Base-by-base conservation (phyloP, 2,113 vertebrate species). In the Australoheros scitulus region DNA sequence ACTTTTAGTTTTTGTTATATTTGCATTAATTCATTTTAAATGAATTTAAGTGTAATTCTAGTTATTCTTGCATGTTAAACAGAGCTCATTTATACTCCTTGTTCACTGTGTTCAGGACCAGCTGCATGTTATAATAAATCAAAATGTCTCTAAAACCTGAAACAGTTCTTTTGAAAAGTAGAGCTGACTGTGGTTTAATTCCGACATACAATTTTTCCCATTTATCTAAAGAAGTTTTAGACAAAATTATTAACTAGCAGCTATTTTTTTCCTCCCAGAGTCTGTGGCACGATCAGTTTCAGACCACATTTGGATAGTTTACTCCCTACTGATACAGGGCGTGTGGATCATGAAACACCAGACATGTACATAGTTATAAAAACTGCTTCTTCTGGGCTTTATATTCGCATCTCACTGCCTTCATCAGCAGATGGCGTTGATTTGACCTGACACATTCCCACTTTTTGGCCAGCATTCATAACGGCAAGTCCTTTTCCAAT, bases 381-480 rank as follows among this genome's bases (percentile, higher is more conserved):
- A 72, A 32, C 11, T 52, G 50, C 68, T 34, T 57, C 11, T 7
- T 57, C 55, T 57, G 55, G 55, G 55, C 55, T 57, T 72, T 34
- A 38, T 50, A 50, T 17, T 50, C 47, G 17, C 68, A 52, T 70
- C 11, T 55, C 15, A 29, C 18, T 55, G 47, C 47, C 68, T 72
- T 72, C 47, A 55, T 72, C 26, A 72, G 68, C 47, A 55, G 68
- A 72, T 72, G 68, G 68, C 4, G 1, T 34, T 55, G 15, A 72
- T 72, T 72, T 72, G 68, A 72, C 43, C 68, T 34, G 68, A 55
- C 1, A 3, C 1, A 1, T n/a, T 72, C 26, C 43, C 47, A 55
- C 47, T 72, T 72, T 72, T 55, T 72, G 68, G 68, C 47, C 47
- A 52, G 68, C 55, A 52, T 55, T 72, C 47, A 55, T 52, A 72